Conservation (phyloP, 1,140 invertebrate genomes). For the Drosophila bocki region DNA sequence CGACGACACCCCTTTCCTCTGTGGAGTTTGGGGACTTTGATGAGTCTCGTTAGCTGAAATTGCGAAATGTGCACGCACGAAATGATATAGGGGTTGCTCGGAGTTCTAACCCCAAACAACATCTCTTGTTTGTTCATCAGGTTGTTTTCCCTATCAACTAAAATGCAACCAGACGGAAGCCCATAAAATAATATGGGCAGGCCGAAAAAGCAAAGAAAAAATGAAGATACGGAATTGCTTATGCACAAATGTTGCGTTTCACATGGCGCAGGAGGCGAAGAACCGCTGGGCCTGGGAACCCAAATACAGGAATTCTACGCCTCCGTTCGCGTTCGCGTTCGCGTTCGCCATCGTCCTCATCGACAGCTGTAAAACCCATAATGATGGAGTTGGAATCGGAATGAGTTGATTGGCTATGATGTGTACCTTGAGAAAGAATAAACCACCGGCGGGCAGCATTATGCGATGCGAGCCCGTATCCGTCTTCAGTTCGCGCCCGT, state of each 20-base stretch:
- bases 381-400: slow-evolving; percentile 57
- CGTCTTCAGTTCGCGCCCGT: slow-evolving; percentile 87
- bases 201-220: slow-evolving; percentile 10
- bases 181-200: slow-evolving; percentile 76
- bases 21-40: slow-evolving; percentile 38
- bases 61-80: slow-evolving; percentile 77
- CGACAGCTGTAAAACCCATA: slow-evolving; percentile 58
- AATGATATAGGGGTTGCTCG: slow-evolving; percentile 40
- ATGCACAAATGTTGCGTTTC: slow-evolving; percentile 80
- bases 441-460: slow-evolving; percentile 88
- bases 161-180: slow-evolving; percentile 76
- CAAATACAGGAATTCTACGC: slow-evolving; percentile 23
- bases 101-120: slow-evolving; percentile 22
- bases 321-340: slow-evolving; percentile 18
- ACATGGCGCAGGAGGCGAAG: slow-evolving; percentile 37
- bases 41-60: slow-evolving; percentile 75
- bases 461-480: slow-evolving; percentile 86
- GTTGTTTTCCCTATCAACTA: slow-evolving; percentile 74
- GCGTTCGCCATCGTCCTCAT: slow-evolving; percentile 10
- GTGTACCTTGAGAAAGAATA: slow-evolving; percentile 91
- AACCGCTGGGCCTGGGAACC: slow-evolving; percentile 27
- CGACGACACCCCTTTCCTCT: slow-evolving; percentile 32
- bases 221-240: slow-evolving; percentile 24
- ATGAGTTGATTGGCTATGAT: slow-evolving; percentile 37
- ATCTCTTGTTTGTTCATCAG: slow-evolving; percentile 50